Base-by-base conservation (phyloP, 1,140 invertebrate genomes). In the Octopus sinensis region DNA sequence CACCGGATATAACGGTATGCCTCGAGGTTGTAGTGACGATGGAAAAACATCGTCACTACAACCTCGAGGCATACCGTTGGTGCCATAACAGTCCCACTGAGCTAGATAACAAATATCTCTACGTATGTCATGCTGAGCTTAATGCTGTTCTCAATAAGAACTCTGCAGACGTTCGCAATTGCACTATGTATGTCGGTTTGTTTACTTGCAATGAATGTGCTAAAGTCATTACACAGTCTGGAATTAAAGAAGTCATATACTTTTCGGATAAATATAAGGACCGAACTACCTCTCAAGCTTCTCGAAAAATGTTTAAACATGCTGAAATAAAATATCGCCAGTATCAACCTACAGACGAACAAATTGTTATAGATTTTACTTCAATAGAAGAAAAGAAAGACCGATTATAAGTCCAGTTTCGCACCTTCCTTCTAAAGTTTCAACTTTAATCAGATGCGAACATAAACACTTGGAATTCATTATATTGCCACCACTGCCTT, bases 131-230 rank as follows among this genome's bases (percentile, higher is more conserved):
- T 92, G 97, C 98, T 54, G 98, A 99, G 92, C 92, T 98, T 90
- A 99, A 99, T 92, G 97, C 98, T 13, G 96, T 99, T 82, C 85
- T 98, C 3, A 99, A 99, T 88, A 97, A 95, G 89, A 98, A 96
- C 88, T 92, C 92, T 4, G 91, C 93, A 0, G 93, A 95, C 91
- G 90, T 97, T 0, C 93, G 94, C 85, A 93, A 94, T 83, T 97
- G 96, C 87, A 93, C 92, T 1, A 93, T 99, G 1, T 99, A 97
- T 90, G 95, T 96, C 0, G 94, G 93, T 0, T 89, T 97, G 7
- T 98, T 98, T 90, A 97, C 97, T 0, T 98, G 97, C 88, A 98
- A 98, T 88, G 96, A 98, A 91, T 99, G 97, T 93, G 95, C 97
- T 0, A 98, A 99, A 92, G 91, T 97, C 4, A 97, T 99, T n/a